A percentile compares a stretch with the other conserved stretches of the same genome.
Conservation (phyloP, 1,140 invertebrate genomes). For the Cryptotermes secundus region DNA sequence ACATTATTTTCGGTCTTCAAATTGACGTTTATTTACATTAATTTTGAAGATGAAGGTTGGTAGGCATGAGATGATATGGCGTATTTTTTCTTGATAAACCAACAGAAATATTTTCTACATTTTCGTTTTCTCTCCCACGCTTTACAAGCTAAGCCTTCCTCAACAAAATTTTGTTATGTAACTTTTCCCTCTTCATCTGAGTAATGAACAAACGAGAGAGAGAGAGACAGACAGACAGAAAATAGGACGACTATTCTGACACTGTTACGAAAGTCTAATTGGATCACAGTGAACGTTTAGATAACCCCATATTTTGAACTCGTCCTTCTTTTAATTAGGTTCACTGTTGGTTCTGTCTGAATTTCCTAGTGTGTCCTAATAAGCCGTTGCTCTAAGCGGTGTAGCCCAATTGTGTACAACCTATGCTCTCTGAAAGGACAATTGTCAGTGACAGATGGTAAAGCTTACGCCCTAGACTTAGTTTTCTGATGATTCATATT, state of each 20-base stretch:
- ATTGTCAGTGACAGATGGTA: too few species aligned
- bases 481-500: too few species aligned
- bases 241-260: neutral
- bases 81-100: neutral
- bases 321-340: neutral
- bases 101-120: neutral
- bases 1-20: neutral
- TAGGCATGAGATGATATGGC: neutral
- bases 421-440: neutral
- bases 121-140: neutral
- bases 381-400: neutral
- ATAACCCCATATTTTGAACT: neutral
- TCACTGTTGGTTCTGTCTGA: neutral
- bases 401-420: neutral
- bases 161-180: conserved; percentile 5
- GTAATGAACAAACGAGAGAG: conserved; percentile 1
- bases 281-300: neutral
- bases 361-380: neutral
- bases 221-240: too few species aligned
- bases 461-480: too few species aligned
- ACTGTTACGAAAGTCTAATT: neutral
- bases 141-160: neutral
- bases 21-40: neutral
- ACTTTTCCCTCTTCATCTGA: neutral
- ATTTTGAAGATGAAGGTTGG: neutral